These are phyloP conservation scores for Alexandromys fortis DNA, from an alignment of 2,113 vertebrate genomes.

Conservation along the genomic window DNA sequence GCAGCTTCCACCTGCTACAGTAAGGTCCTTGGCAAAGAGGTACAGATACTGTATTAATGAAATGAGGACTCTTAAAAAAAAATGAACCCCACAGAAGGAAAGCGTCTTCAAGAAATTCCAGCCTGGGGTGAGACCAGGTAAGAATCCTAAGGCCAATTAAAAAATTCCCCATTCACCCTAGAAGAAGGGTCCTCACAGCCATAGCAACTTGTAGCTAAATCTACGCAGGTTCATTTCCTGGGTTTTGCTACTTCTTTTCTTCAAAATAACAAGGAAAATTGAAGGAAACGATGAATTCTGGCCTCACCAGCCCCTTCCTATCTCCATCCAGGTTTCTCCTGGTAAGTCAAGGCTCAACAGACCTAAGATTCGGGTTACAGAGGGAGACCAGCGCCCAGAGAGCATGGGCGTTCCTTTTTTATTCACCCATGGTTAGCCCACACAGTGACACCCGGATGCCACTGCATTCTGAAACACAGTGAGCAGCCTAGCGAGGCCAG, in stretches of 20 bases:
- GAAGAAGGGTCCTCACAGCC: background rate
- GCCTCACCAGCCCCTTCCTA: background rate
- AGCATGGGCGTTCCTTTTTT: background rate
- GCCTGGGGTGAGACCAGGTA: background rate
- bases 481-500: background rate
- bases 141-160: background rate
- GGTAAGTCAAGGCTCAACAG: background rate
- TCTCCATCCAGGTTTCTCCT: background rate
- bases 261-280: background rate
- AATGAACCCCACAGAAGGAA: background rate
- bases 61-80: background rate
- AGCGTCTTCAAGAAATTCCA: background rate
- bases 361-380: background rate
- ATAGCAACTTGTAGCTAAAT: background rate
- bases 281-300: background rate
- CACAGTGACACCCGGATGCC: background rate
- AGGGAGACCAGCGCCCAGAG: background rate
- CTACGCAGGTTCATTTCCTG: background rate
- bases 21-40: background rate
- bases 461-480: slow-evolving; percentile 3
- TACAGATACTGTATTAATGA: background rate
- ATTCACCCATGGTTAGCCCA: background rate
- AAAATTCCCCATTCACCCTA: background rate
- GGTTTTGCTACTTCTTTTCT: background rate
- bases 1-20: background rate